Percentiles rank a stretch among this genome's conserved stretches.
phyloP scores from a whole-genome alignment of 2,797 vertebrate genomes.

The Phataginus tetradactyla region DNA sequence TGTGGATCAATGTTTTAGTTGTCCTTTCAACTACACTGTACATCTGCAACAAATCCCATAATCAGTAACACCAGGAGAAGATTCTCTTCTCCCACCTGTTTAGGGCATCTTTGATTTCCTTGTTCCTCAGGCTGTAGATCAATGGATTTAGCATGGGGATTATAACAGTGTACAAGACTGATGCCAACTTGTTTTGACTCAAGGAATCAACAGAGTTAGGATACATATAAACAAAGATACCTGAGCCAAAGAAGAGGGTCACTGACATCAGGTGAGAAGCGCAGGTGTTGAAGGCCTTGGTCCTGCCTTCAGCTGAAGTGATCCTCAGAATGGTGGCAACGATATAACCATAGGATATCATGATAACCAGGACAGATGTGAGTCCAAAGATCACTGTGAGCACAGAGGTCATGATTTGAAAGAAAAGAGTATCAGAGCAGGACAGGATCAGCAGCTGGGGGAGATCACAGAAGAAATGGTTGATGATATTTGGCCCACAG shows the following conservation, averaged over 20 bases:
- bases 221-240: constrained; percentile 51
- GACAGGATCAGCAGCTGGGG: constrained; percentile 31
- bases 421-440: constrained; percentile 18
- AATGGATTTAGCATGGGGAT: constrained; percentile 60
- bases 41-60: neutral
- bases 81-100: constrained; percentile 9
- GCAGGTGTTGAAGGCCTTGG: constrained; percentile 69
- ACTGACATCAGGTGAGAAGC: constrained; percentile 60
- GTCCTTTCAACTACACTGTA: neutral
- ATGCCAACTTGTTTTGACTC: constrained; percentile 52
- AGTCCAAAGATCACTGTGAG: constrained; percentile 30
- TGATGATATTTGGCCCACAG: constrained; percentile 59
- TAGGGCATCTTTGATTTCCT: constrained; percentile 59
- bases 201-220: constrained; percentile 16
- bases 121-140: constrained; percentile 55
- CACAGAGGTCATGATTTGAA: constrained; percentile 20
- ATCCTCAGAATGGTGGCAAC: constrained; percentile 32
- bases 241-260: constrained; percentile 61
- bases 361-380: neutral
- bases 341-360: constrained; percentile 30
- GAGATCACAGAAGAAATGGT: constrained; percentile 60
- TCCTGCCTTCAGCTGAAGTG: constrained; percentile 21
- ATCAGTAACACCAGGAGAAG: neutral
- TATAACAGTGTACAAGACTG: constrained; percentile 42
- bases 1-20: neutral